These are phyloP conservation scores for Caerostris darwini DNA, from an alignment of 1,140 invertebrate genomes.

Conservation along the genomic window DNA sequence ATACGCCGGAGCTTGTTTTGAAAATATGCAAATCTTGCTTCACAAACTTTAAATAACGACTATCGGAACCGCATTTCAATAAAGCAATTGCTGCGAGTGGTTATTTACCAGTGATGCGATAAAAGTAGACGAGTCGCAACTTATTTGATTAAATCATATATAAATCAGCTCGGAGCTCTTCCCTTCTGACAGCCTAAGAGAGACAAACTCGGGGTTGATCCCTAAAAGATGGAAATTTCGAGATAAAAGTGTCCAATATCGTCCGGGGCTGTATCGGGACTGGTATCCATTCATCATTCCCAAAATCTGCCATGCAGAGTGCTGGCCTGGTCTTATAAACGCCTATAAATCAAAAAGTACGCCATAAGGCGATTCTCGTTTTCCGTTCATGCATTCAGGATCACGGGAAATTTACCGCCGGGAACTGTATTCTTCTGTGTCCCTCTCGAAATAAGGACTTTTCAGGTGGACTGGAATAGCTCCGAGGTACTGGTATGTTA, in stretches of 20 bases:
- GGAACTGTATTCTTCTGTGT: neutral
- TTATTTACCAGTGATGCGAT: neutral
- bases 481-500: no score
- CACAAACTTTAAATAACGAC: neutral
- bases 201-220: conserved; percentile 40
- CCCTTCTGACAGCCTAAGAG: conserved; percentile 35
- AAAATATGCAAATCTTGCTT: neutral
- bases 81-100: neutral
- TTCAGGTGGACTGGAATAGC: neutral
- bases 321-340: neutral
- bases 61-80: neutral
- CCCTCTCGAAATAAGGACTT: neutral
- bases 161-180: conserved; percentile 19
- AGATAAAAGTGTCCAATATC: conserved; percentile 65
- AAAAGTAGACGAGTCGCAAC: neutral
- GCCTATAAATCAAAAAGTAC: conserved; percentile 32
- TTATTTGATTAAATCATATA: conserved; percentile 34
- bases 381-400: conserved; percentile 9
- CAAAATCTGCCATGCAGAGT: neutral
- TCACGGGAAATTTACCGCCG: conserved; percentile 26
- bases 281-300: conserved; percentile 42
- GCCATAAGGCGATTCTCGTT: neutral
- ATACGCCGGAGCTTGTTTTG: neutral
- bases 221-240: conserved; percentile 60
- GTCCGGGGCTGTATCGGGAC: conserved; percentile 28